Base-by-base conservation (phyloP, 2,113 vertebrate genomes). In the Colius striatus region DNA sequence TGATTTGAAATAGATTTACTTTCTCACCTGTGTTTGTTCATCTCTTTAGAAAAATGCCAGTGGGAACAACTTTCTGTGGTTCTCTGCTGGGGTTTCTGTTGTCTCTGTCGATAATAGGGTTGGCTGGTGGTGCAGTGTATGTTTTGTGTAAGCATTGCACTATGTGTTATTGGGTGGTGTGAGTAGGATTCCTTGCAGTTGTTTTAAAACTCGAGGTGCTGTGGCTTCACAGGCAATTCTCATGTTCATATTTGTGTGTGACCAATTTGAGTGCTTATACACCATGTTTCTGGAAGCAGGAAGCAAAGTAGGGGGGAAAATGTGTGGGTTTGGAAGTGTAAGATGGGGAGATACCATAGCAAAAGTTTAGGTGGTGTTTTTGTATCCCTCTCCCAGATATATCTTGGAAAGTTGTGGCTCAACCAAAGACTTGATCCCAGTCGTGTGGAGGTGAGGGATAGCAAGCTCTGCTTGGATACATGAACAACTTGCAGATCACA, bases 121-220 rank as follows among this genome's bases (percentile, higher is more conserved):
- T 2, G 1, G 36, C 8, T 13, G 6, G 25, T 55, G 30, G 18
- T 6, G 26, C n/a, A 1, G 34, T 25, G 6, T 8, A 2, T 26
- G 30, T 25, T 50, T 51, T 67, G 10, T 67, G 36, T 58, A 14
- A 58, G 38, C 10, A 2, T 53, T 50, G n/a, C 6, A 29, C 0
- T 32, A 18, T 16, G 0, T 67, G 0, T 6, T 29, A 29, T 4
- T 19, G 48, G 36, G 41, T 80, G 32, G 25, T 73, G 32, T 34
- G 61, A 54, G 47, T 34, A 2, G 36, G 18, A 10, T 66, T 75
- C 38, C 19, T 51, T 53, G 23, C 11, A 19, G 17, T 82, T 72
- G 27, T 60, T 89, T 88, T 78, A 62, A 67, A 84, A 22, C 38
- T 77, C 5, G 1, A 7, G 63, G 30, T 70, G 29, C 18, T 15